Percentiles rank a stretch among this genome's conserved stretches.
Evolutionary conservation across 2,797 vertebrate genomes (phyloP).

Genomic region (Apodemus agrarius): DNA sequence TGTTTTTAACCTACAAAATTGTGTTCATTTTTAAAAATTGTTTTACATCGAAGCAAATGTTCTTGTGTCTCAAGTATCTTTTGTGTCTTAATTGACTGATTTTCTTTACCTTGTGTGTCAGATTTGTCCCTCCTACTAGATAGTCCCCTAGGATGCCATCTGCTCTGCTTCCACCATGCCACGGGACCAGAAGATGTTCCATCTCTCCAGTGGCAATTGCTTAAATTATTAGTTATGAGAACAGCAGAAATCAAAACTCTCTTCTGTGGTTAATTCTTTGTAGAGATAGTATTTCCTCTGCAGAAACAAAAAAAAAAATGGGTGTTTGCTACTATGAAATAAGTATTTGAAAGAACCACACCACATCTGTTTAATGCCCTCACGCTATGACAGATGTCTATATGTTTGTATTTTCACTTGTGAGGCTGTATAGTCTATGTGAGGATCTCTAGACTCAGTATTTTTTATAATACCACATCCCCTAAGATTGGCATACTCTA

Average conservation of each 20-base stretch:
- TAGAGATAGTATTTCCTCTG: neutral
- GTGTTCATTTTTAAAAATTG: conserved; percentile 36
- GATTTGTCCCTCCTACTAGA: neutral
- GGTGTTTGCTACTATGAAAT: neutral
- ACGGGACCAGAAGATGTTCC: neutral
- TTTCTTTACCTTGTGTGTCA: neutral
- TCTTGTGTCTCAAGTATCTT: conserved; percentile 1
- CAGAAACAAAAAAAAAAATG: conserved; percentile 9
- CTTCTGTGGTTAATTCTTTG: neutral
- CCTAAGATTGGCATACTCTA: neutral
- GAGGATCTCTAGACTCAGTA: neutral
- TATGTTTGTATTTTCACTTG: neutral
- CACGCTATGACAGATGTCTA: neutral
- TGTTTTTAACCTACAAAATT: conserved; percentile 17
- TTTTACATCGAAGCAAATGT: conserved; percentile 16
- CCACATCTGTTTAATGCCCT: neutral
- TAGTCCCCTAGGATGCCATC: neutral
- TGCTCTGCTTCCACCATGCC: neutral
- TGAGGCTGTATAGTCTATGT: neutral
- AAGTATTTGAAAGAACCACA: conserved; percentile 14
- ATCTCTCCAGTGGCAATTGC: neutral
- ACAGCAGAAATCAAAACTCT: neutral
- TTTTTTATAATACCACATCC: neutral
- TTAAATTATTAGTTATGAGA: neutral
- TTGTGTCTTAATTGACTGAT: neutral